phyloP scores from a whole-genome alignment of 2,888 invertebrate genomes.

The Drosophila testacea region DNA sequence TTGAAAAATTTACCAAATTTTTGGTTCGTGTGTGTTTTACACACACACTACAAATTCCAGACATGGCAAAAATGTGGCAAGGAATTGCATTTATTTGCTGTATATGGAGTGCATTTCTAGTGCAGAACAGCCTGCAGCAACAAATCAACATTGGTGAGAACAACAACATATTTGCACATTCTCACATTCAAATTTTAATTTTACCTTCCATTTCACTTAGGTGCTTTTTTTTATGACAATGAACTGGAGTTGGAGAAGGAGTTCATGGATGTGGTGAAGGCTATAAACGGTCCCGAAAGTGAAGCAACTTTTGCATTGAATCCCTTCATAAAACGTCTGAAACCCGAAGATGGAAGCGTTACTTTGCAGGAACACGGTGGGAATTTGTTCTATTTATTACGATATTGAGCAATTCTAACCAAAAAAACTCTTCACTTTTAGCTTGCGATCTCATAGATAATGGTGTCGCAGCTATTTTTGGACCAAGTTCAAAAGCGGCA shows the following conservation, averaged over 20 bases:
- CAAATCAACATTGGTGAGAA: conserved; percentile 77
- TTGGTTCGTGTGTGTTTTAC: conserved; percentile 3
- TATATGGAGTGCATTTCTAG: conserved; percentile 62
- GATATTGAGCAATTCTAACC: neutral
- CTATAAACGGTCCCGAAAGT: conserved; percentile 80
- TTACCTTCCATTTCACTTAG: conserved; percentile 49
- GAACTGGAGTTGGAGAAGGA: conserved; percentile 87
- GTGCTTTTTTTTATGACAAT: conserved; percentile 86
- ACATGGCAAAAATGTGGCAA: conserved; percentile 55
- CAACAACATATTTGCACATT: neutral
- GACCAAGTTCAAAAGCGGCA: conserved; percentile 86
- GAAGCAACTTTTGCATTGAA: conserved; percentile 78
- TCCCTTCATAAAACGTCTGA: conserved; percentile 77
- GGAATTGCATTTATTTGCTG: conserved; percentile 51
- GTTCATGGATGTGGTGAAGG: conserved; percentile 86
- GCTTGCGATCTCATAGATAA: conserved; percentile 88
- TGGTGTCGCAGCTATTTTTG: conserved; percentile 91
- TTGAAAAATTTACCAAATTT: conserved; percentile 26
- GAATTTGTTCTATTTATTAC: neutral
- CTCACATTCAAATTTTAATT: neutral
- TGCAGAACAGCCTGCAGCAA: conserved; percentile 58
- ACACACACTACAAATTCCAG: conserved; percentile 36
- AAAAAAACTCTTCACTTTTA: conserved; percentile 79
- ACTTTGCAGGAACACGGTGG: conserved; percentile 80
- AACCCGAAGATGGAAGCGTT: conserved; percentile 74